A percentile compares a stretch with the other conserved stretches of the same genome.
Conservation (phyloP, 1,140 invertebrate genomes). For the Drosophila punjabiensis region DNA sequence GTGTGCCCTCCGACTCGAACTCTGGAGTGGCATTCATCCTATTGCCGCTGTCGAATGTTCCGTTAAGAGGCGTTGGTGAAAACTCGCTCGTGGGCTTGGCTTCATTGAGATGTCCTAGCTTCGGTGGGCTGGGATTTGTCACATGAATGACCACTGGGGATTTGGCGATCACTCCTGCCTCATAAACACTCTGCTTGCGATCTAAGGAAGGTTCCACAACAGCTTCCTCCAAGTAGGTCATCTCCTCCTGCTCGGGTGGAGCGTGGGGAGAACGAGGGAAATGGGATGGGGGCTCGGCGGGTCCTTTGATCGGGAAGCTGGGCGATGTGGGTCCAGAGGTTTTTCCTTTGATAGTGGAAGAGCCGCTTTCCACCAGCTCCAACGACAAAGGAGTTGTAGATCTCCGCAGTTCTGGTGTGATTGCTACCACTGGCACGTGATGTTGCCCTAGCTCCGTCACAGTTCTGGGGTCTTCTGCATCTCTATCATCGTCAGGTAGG, state of each 20-base stretch:
- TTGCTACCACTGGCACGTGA: neutral
- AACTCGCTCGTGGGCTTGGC: slow-evolving; percentile 25
- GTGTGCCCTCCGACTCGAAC: neutral
- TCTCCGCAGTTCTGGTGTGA: neutral
- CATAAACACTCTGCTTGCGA: slow-evolving; percentile 19
- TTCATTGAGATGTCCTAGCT: slow-evolving; percentile 22
- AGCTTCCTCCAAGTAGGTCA: slow-evolving; percentile 61
- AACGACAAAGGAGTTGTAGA: slow-evolving; percentile 16
- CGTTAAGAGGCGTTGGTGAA: slow-evolving; percentile 22
- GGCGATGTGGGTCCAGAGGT: slow-evolving; percentile 55
- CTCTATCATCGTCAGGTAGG: neutral
- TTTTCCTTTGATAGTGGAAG: neutral
- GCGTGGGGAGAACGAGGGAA: slow-evolving; percentile 72
- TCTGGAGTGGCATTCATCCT: neutral
- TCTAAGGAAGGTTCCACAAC: slow-evolving; percentile 35
- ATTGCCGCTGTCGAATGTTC: slow-evolving; percentile 46
- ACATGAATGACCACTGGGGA: slow-evolving; percentile 45
- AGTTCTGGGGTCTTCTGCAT: no score
- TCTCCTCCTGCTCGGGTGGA: slow-evolving; percentile 44
- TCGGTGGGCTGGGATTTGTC: slow-evolving; percentile 50
- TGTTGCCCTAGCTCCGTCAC: neutral
- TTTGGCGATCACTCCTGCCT: slow-evolving; percentile 47
- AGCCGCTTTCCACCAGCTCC: slow-evolving; percentile 21
- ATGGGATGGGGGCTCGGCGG: slow-evolving; percentile 32
- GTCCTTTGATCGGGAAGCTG: slow-evolving; percentile 62